Conservation (phyloP, 1,140 invertebrate species). For the Chionoecetes opilio region DNA sequence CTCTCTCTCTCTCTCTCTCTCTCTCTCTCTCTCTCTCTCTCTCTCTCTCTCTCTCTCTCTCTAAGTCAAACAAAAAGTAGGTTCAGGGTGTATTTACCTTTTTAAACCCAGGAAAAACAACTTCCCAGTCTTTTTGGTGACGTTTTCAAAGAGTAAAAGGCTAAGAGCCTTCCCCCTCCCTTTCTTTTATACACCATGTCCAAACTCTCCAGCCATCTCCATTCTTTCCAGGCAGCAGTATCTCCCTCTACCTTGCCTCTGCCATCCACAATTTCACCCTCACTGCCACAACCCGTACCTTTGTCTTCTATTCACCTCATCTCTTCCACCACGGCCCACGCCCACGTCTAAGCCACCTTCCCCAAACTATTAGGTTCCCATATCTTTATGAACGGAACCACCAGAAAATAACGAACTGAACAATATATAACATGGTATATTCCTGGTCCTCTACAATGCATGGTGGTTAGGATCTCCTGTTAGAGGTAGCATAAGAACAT, state of each 20-base stretch:
- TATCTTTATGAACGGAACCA: background rate
- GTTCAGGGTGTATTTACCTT: background rate
- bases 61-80: background rate
- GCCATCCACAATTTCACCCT: background rate
- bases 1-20: too few relatives aligned
- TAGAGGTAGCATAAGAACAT: too few relatives aligned
- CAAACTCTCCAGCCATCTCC: too few relatives aligned
- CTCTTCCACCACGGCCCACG: background rate
- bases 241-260: background rate
- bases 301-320: background rate
- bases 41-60: too few relatives aligned
- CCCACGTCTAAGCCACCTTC: background rate
- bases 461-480: too few relatives aligned
- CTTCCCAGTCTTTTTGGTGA: background rate
- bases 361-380: background rate
- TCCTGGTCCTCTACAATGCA: background rate
- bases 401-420: background rate
- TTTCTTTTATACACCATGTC: background rate
- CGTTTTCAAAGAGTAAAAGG: background rate
- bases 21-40: too few relatives aligned
- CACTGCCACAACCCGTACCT: background rate
- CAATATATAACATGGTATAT: background rate
- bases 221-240: too few relatives aligned
- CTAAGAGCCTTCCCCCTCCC: background rate
- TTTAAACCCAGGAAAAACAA: background rate